Evolutionary conservation across 2,113 vertebrate genomes (phyloP).

Genomic region (Candoia aspera): DNA sequence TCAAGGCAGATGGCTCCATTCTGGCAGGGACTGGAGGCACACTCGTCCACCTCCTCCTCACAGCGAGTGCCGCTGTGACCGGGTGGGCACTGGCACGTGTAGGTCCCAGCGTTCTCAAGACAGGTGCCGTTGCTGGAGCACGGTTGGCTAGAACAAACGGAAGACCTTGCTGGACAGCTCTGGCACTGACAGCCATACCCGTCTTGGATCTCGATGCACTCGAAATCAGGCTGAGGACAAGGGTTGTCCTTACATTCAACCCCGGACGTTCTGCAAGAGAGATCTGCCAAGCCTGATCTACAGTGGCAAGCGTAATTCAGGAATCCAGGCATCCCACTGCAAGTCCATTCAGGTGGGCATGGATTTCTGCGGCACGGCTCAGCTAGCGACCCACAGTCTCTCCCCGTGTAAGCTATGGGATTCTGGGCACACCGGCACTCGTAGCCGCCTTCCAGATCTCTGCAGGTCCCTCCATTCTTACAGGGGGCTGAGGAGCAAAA

Average conservation of each 20-base stretch:
- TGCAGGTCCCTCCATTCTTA: slow-evolving; percentile 79
- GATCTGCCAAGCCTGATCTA: slow-evolving; percentile 63
- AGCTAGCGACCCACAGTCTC: slow-evolving; percentile 76
- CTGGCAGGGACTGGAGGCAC: slow-evolving; percentile 82
- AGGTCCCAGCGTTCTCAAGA: slow-evolving; percentile 56
- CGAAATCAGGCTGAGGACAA: slow-evolving; percentile 65
- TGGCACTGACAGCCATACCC: slow-evolving; percentile 78
- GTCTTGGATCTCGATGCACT: slow-evolving; percentile 66
- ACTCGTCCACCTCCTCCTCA: slow-evolving; percentile 77
- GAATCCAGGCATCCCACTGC: slow-evolving; percentile 63
- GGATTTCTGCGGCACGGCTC: slow-evolving; percentile 68
- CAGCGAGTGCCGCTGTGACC: slow-evolving; percentile 83
- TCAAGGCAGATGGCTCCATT: slow-evolving; percentile 93
- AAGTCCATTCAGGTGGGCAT: slow-evolving; percentile 62
- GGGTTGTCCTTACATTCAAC: slow-evolving; percentile 77
- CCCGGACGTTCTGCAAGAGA: slow-evolving; percentile 61
- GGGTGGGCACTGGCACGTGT: slow-evolving; percentile 79
- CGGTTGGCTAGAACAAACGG: slow-evolving; percentile 73
- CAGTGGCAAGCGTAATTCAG: slow-evolving; percentile 76
- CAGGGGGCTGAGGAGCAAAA: slow-evolving; percentile 82
- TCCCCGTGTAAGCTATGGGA: slow-evolving; percentile 72
- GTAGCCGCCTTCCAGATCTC: slow-evolving; percentile 70
- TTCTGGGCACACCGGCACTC: slow-evolving; percentile 74
- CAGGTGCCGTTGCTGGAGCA: slow-evolving; percentile 84
- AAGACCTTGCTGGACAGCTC: slow-evolving; percentile 64